These are phyloP conservation scores for Diadema setosum DNA, from an alignment of 35 echinoderm and acorn worm genomes.

Conservation along the genomic window DNA sequence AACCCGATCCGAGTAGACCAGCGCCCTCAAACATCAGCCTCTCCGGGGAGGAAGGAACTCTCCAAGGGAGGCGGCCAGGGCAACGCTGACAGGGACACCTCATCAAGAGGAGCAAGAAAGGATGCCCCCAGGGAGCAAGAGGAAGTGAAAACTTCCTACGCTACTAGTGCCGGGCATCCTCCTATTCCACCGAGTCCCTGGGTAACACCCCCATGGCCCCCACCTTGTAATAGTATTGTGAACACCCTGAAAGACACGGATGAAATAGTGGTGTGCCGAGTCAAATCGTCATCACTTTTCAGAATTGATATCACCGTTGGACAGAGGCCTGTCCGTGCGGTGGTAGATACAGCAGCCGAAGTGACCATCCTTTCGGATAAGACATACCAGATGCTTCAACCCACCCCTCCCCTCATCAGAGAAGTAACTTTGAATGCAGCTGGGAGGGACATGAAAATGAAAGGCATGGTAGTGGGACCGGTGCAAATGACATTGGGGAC, in stretches of 20 bases:
- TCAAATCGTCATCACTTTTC: neutral
- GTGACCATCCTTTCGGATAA: slow-evolving; percentile 26
- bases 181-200: neutral
- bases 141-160: neutral
- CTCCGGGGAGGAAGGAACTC: neutral
- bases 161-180: neutral
- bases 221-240: neutral
- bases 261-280: neutral
- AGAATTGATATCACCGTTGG: neutral
- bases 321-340: neutral
- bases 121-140: neutral
- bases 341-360: slow-evolving; percentile 33
- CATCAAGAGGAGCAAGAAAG: neutral
- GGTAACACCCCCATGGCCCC: neutral
- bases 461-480: neutral
- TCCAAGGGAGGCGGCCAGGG: neutral
- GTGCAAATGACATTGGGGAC: slow-evolving; percentile 6
- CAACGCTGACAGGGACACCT: neutral
- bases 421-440: neutral
- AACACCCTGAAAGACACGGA: neutral
- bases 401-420: neutral
- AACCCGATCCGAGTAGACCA: neutral
- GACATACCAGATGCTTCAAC: neutral
- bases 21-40: neutral
- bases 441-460: slow-evolving; percentile 24